These are phyloP conservation scores for Pyrrhia umbra DNA, from an alignment of 2,888 invertebrate genomes.

Conservation along the genomic window DNA sequence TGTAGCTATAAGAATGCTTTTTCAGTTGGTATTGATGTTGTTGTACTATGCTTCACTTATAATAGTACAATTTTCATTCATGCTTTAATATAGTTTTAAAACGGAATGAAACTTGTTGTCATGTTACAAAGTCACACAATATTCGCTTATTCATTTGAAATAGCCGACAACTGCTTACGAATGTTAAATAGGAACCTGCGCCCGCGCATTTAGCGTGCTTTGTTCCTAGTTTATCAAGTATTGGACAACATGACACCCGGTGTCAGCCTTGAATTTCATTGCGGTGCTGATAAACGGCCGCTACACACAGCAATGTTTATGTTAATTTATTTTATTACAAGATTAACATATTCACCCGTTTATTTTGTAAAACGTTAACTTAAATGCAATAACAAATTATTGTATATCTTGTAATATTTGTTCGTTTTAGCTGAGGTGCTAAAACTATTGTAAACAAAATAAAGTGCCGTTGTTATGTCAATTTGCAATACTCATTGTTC, in stretches of 20 bases:
- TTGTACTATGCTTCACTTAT: background rate
- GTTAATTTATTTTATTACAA: conserved; percentile 78
- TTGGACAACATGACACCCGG: conserved; percentile 72
- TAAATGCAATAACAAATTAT: conserved; percentile 37
- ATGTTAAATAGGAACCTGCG: conserved; percentile 48
- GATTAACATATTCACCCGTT: conserved; percentile 58
- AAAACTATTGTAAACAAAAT: conserved; percentile 38
- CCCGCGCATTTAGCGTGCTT: conserved; percentile 40
- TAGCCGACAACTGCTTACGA: conserved; percentile 43
- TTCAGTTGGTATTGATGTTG: too few relatives aligned
- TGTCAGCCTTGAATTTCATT: conserved; percentile 79
- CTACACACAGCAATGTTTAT: conserved; percentile 67
- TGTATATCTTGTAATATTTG: conserved; percentile 41
- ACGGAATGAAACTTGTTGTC: conserved; percentile 26
- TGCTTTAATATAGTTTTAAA: background rate
- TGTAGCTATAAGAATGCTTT: background rate
- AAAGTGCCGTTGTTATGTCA: conserved; percentile 8
- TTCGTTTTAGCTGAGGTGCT: conserved; percentile 38
- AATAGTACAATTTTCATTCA: background rate
- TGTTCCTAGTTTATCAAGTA: conserved; percentile 71
- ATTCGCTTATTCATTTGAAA: conserved; percentile 38
- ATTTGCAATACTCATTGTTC: conserved; percentile 28
- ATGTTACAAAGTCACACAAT: conserved; percentile 22
- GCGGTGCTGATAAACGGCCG: conserved; percentile 74
- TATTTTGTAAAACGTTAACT: conserved; percentile 40